Conservation (phyloP, 2,888 invertebrate genomes). For the Epiblema foenella region DNA sequence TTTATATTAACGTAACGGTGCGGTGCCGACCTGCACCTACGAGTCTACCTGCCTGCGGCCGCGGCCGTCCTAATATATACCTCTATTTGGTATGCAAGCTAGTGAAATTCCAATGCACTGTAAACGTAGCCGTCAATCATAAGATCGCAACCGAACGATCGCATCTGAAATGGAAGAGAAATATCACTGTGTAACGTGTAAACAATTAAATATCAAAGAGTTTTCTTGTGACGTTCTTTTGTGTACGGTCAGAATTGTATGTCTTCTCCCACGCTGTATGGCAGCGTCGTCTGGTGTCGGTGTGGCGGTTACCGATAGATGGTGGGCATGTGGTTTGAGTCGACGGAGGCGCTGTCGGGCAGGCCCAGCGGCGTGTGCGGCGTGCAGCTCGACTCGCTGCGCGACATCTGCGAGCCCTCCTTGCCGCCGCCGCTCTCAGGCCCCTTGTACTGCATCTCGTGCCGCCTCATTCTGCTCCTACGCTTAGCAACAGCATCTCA, state of each 20-base stretch:
- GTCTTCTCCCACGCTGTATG: slow-evolving; percentile 65
- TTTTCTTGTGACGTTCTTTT: neutral
- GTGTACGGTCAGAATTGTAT: slow-evolving; percentile 48
- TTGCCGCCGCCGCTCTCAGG: slow-evolving; percentile 69
- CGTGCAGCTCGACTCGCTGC: slow-evolving; percentile 88
- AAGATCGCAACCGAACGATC: neutral
- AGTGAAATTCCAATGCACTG: slow-evolving; percentile 2
- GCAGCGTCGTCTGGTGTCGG: slow-evolving; percentile 53
- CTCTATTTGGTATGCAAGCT: neutral
- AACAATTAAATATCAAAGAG: neutral
- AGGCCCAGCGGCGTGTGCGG: slow-evolving; percentile 80
- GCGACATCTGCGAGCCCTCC: slow-evolving; percentile 86
- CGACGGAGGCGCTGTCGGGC: slow-evolving; percentile 92
- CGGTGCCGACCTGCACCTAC: neutral
- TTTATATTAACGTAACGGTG: neutral
- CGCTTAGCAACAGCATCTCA: slow-evolving; percentile 78
- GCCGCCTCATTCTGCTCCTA: slow-evolving; percentile 78
- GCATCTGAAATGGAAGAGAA: slow-evolving; percentile 1
- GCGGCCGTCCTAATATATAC: neutral
- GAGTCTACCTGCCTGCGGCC: neutral
- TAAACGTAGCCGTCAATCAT: slow-evolving; percentile 42
- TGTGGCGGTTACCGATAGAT: slow-evolving; percentile 91
- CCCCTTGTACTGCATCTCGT: slow-evolving; percentile 75
- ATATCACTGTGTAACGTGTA: neutral
- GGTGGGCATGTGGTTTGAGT: slow-evolving; percentile 93